These are phyloP conservation scores for Alectoris magna DNA, from an alignment of 2,797 vertebrate species.

Conservation along the genomic window DNA sequence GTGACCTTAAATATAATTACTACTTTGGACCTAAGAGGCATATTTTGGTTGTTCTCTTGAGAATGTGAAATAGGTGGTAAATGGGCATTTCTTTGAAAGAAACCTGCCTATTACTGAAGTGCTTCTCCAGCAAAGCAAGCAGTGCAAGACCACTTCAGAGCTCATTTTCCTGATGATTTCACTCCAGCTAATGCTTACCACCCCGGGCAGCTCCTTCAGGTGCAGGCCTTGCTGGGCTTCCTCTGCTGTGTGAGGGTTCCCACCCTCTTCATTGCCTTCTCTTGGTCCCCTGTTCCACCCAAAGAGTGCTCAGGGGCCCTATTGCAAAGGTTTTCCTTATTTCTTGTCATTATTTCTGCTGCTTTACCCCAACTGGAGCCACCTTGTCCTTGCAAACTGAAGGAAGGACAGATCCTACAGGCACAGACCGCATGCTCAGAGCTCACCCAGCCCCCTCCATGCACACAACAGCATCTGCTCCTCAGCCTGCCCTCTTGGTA, in stretches of 20 bases:
- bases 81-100: background rate
- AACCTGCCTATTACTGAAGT: background rate
- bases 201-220: background rate
- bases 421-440: rapidly evolving
- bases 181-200: background rate
- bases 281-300: background rate
- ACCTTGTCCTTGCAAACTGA: background rate
- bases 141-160: background rate
- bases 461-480: rapidly evolving
- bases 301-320: too few species aligned
- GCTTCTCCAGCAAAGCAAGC: background rate
- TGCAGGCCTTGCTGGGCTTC: rapidly evolving
- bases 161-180: background rate
- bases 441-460: rapidly evolving
- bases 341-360: background rate
- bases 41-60: background rate
- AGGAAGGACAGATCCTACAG: background rate
- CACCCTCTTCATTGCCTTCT: background rate
- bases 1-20: slow-evolving; percentile 38
- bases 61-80: background rate
- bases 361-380: background rate
- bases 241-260: background rate
- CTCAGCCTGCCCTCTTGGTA: background rate
- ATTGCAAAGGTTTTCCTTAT: background rate
- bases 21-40: background rate